A percentile compares a stretch with the other conserved stretches of the same genome.
Conservation (phyloP, 2,113 vertebrate species). For the Cervus canadensis region DNA sequence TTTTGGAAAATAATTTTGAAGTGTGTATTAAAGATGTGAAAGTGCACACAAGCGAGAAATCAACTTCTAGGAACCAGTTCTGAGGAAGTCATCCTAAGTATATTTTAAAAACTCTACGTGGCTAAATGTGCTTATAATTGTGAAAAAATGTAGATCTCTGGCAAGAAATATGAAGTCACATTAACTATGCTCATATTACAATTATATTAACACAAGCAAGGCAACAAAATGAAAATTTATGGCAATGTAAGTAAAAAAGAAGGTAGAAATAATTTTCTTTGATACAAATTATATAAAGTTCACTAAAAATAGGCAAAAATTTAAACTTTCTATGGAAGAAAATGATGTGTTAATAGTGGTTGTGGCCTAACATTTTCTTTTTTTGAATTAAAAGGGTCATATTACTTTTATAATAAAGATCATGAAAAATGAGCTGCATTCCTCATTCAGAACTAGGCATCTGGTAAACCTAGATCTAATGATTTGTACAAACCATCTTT, state of each 20-base stretch:
- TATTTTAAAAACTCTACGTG: neutral
- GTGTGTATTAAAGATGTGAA: neutral
- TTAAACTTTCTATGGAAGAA: neutral
- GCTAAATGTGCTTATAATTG: neutral
- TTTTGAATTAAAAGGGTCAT: neutral
- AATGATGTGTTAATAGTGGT: neutral
- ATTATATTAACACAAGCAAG: neutral
- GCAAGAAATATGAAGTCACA: neutral
- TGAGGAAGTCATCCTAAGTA: neutral
- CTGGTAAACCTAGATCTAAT: neutral
- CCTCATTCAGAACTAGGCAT: neutral
- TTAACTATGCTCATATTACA: neutral
- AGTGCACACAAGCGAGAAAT: neutral
- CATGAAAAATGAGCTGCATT: neutral
- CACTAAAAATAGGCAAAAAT: neutral
- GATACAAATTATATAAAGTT: neutral
- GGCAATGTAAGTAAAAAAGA: neutral
- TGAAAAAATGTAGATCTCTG: neutral
- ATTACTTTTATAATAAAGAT: neutral
- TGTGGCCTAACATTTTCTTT: neutral
- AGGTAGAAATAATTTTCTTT: neutral
- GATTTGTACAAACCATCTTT: neutral
- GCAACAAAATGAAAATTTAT: neutral
- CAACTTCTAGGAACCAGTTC: neutral
- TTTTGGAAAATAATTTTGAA: neutral